These are phyloP conservation scores for Netelia melanura DNA, from an alignment of 2,888 invertebrate genomes.

Conservation along the genomic window DNA sequence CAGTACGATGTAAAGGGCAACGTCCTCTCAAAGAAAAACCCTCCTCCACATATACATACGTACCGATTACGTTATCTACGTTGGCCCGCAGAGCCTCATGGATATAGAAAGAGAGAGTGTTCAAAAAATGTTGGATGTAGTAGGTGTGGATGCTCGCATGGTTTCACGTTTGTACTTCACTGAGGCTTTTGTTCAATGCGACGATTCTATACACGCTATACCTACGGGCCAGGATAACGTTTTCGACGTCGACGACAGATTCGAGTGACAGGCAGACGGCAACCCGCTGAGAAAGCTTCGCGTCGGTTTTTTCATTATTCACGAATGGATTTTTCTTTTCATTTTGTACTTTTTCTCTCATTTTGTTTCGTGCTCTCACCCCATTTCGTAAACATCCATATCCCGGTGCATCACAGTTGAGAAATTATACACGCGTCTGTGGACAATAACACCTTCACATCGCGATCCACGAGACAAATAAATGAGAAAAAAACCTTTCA, in stretches of 20 bases:
- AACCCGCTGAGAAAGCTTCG: conserved; percentile 22
- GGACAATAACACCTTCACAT: conserved; percentile 22
- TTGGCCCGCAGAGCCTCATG: background rate
- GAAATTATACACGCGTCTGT: conserved; percentile 31
- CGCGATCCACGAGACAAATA: conserved; percentile 19
- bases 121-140: conserved; percentile 19
- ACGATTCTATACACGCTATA: conserved; percentile 34
- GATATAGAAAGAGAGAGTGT: background rate
- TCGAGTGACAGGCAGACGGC: conserved; percentile 49
- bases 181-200: conserved; percentile 56
- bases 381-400: conserved; percentile 19
- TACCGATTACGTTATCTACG: conserved; percentile 10
- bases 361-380: background rate
- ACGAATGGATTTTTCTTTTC: conserved; percentile 47
- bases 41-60: background rate
- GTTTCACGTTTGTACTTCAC: conserved; percentile 49
- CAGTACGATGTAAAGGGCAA: conserved; percentile 32
- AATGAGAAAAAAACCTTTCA: conserved; percentile 45
- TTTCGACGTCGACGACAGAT: conserved; percentile 38
- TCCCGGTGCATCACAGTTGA: conserved; percentile 1
- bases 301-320: conserved; percentile 67
- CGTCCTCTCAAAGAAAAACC: conserved; percentile 42
- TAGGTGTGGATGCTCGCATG: conserved; percentile 36
- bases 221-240: conserved; percentile 28
- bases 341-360: conserved; percentile 34